phyloP scores from a whole-genome alignment of 1,140 invertebrate species.

The Drosophila truncata region DNA sequence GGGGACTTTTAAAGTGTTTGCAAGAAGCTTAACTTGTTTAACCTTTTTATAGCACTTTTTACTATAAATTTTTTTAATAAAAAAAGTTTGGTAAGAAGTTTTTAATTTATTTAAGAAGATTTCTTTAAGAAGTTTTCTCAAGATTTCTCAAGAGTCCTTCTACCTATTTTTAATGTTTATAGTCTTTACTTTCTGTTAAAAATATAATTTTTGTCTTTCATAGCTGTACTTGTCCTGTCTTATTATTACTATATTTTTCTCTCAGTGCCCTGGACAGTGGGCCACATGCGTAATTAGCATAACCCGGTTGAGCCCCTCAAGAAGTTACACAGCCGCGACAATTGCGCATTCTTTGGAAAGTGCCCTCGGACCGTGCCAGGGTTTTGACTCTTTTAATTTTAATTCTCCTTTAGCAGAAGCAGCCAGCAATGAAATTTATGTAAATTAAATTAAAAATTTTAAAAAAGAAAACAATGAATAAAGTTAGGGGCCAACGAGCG shows the following conservation, averaged over 20 bases:
- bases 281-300: slow-evolving; percentile 54
- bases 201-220: too few species aligned
- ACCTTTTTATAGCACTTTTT: too few species aligned
- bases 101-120: too few species aligned
- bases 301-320: slow-evolving; percentile 44
- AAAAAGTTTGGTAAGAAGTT: too few species aligned
- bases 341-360: slow-evolving; percentile 52
- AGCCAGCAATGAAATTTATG: slow-evolving; percentile 81
- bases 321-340: slow-evolving; percentile 37
- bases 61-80: too few species aligned
- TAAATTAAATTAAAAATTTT: slow-evolving; percentile 66
- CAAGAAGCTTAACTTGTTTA: too few species aligned
- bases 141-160: too few species aligned
- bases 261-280: slow-evolving; percentile 13
- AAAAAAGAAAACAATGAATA: slow-evolving; percentile 28
- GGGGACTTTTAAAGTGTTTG: background rate
- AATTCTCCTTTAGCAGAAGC: slow-evolving; percentile 27
- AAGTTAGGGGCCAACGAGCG: slow-evolving; percentile 68
- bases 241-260: background rate
- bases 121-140: too few species aligned
- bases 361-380: background rate
- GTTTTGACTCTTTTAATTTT: slow-evolving; percentile 12
- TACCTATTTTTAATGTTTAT: too few species aligned
- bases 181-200: too few species aligned
- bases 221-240: too few species aligned